Conservation (phyloP, 2,797 vertebrate species). For the Liasis olivaceus region DNA sequence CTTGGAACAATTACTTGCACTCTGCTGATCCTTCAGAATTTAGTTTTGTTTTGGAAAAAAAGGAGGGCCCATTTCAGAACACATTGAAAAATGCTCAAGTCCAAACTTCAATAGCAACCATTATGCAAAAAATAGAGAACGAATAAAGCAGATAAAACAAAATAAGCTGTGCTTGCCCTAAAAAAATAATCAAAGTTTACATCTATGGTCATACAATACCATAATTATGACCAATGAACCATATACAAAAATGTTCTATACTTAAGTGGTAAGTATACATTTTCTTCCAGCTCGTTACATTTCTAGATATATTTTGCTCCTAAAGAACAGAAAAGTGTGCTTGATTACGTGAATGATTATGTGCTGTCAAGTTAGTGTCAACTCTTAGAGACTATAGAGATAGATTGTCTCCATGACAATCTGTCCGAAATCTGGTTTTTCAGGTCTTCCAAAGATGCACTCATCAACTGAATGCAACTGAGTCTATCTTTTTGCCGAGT, state of each 20-base stretch:
- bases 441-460: too few relatives aligned
- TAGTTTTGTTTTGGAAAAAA: slow-evolving; percentile 55
- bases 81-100: slow-evolving; percentile 51
- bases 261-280: neutral
- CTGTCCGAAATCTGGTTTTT: too few relatives aligned
- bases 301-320: neutral
- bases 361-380: too few relatives aligned
- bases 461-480: too few relatives aligned
- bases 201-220: neutral
- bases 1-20: slow-evolving; percentile 39
- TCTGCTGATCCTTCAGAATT: slow-evolving; percentile 59
- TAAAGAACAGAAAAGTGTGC: neutral
- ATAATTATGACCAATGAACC: neutral
- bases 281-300: neutral
- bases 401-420: too few relatives aligned
- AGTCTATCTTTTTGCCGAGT: too few relatives aligned
- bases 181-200: neutral
- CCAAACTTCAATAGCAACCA: slow-evolving; percentile 54
- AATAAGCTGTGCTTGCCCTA: neutral
- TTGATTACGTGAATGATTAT: too few relatives aligned
- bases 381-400: too few relatives aligned
- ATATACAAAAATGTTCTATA: neutral
- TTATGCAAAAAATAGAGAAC: slow-evolving; percentile 20
- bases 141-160: neutral
- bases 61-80: slow-evolving; percentile 32